Evolutionary conservation across 2,113 vertebrate genomes (phyloP), one percentile per base, ranked within the genome.

Genomic region (Tetraodon nigroviridis): DNA sequence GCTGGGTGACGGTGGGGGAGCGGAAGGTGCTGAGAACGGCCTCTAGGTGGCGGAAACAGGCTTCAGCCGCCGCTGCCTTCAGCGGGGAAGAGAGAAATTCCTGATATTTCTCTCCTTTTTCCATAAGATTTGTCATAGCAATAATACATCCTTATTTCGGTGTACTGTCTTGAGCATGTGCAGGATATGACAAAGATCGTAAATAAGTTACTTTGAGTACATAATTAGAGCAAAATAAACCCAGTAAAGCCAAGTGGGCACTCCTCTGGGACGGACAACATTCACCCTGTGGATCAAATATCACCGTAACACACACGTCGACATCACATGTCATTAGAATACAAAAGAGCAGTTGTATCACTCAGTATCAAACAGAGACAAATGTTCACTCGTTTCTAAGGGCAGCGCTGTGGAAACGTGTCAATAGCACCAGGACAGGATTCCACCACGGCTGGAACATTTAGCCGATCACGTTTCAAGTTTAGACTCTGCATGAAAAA

Each of bases 1-100:
- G 32, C 32, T 37, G 32, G 32, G 32, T 37, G 32, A 32, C 32
- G 12, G 32, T 37, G 32, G 2, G 16, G 6, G 46, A 18, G 45
- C 20, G n/a, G 8, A 19, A 18, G 20, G 76, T 90, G 67, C 80
- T 78, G 54, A 64, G 19, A 69, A 32, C 50, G 61, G 72, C 90
- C 90, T 90, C 88, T 88, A 91, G 90, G 82, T 90, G 90, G 89
- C 90, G 90, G 89, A 83, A 83, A 87, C 84, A 88, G 73, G 81
- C 89, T 84, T 83, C 70, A 19, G 62, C 58, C 58, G 20, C 76
- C 61, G 76, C 69, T 74, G 54, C 44, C 44, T 67, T 67, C 58
- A 70, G 55, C 44, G 55, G 7, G 21, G 37, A 55, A 63, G 48
- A 46, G 40, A 4, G 63, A 47, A 62, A 64, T 54, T 18, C 54